These are phyloP conservation scores for Lasioglossum marginatum DNA, from an alignment of 2,888 invertebrate genomes.

Conservation along the genomic window DNA sequence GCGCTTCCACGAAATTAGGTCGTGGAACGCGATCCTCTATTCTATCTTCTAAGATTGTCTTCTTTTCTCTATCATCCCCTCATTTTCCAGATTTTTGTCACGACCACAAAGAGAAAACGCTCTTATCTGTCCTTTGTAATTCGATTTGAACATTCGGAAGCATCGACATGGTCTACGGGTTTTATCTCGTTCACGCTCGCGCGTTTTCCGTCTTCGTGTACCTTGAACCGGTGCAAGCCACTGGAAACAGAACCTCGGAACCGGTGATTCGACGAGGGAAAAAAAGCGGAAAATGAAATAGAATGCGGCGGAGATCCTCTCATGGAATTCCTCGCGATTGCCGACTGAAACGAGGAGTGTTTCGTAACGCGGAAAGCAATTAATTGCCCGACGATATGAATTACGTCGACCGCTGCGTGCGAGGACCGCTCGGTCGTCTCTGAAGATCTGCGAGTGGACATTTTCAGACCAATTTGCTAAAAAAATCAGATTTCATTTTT, in stretches of 20 bases:
- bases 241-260: constrained; percentile 9
- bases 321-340: constrained; percentile 33
- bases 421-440: not conserved
- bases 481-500: not conserved
- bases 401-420: constrained; percentile 32
- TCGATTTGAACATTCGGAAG: not conserved
- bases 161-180: not conserved
- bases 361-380: constrained; percentile 57
- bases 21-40: constrained; percentile 24
- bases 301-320: constrained; percentile 21
- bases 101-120: not conserved
- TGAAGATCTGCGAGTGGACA: not conserved
- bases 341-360: constrained; percentile 36
- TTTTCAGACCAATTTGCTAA: not conserved
- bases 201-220: not conserved
- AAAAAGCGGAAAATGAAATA: constrained; percentile 39
- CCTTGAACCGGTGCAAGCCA: not conserved
- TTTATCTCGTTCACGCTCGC: constrained; percentile 9
- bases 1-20: constrained; percentile 32
- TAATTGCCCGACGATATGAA: constrained; percentile 28
- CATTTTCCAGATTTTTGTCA: not conserved
- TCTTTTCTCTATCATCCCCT: not conserved
- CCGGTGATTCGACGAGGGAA: constrained; percentile 8
- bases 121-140: not conserved
- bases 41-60: not conserved